These are phyloP conservation scores for Scaptomyza reducta DNA, from an alignment of 2,888 invertebrate genomes.

Conservation along the genomic window DNA sequence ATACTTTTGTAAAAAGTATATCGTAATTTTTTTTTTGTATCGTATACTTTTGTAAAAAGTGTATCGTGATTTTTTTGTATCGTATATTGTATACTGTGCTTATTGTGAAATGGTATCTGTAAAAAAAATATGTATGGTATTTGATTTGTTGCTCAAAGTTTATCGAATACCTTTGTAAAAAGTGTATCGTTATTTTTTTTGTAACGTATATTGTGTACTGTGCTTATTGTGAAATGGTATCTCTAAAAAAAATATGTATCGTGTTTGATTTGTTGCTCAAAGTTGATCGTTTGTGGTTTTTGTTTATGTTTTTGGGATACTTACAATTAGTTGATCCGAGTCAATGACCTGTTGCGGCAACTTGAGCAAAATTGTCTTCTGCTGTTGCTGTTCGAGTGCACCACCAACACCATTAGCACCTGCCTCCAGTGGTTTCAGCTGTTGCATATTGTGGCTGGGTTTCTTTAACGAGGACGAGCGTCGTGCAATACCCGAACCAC, in stretches of 20 bases:
- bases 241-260: background rate
- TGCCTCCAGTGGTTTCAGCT: slow-evolving; percentile 61
- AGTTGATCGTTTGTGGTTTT: slow-evolving; percentile 7
- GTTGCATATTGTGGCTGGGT: slow-evolving; percentile 50
- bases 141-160: slow-evolving; percentile 14
- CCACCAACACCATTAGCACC: slow-evolving; percentile 6
- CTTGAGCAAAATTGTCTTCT: slow-evolving; percentile 83
- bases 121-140: slow-evolving; percentile 2
- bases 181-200: slow-evolving; percentile 12
- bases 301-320: slow-evolving; percentile 41
- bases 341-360: slow-evolving; percentile 82
- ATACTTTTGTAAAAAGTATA: background rate
- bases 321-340: slow-evolving; percentile 84
- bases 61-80: slow-evolving; percentile 10
- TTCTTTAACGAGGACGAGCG: slow-evolving; percentile 80
- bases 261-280: slow-evolving; percentile 7
- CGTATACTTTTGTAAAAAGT: background rate
- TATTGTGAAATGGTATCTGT: background rate
- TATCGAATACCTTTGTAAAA: no score
- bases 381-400: slow-evolving; percentile 75
- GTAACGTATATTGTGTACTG: background rate
- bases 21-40: no score
- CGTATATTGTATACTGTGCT: background rate
- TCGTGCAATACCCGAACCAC: slow-evolving; percentile 22
- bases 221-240: background rate